A percentile compares a stretch with the other conserved stretches of the same genome.
Conservation (phyloP, 2,888 invertebrate species). For the Pyrochroa serraticornis region DNA sequence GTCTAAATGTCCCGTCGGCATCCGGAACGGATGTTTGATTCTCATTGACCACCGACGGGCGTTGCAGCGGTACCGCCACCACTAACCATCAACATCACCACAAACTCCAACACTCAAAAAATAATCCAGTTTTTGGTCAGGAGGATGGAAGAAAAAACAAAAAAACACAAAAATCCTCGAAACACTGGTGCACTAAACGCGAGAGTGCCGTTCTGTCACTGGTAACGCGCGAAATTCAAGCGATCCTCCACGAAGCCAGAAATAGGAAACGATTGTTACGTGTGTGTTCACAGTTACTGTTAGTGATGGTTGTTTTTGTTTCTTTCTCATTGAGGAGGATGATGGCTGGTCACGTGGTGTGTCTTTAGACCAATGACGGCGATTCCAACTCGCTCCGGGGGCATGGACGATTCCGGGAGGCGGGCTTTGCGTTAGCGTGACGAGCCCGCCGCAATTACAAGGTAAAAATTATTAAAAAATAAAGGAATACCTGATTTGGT, state of each 20-base stretch:
- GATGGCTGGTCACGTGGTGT: constrained; percentile 58
- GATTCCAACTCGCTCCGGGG: constrained; percentile 59
- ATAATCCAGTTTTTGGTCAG: too few species aligned
- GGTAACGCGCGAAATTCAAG: constrained; percentile 45
- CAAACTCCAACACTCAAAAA: neutral
- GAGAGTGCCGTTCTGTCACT: constrained; percentile 5
- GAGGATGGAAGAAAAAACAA: too few species aligned
- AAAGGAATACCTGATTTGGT: constrained; percentile 32
- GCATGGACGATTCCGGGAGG: constrained; percentile 52
- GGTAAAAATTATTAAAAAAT: constrained; percentile 51
- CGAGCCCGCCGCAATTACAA: constrained; percentile 55
- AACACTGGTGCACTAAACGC: neutral
- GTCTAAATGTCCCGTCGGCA: constrained; percentile 59
- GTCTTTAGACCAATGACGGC: constrained; percentile 51
- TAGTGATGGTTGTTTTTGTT: constrained; percentile 60
- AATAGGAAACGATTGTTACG: constrained; percentile 59
- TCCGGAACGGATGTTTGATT: constrained; percentile 54
- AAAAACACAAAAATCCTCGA: too few species aligned
- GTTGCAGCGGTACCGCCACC: constrained; percentile 27
- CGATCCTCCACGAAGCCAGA: constrained; percentile 51
- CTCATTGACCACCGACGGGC: constrained; percentile 48
- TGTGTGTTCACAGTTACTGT: constrained; percentile 58
- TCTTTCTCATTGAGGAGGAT: constrained; percentile 59
- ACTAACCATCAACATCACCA: constrained; percentile 28
- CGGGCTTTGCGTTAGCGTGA: constrained; percentile 55